A percentile compares a stretch with the other conserved stretches of the same genome.
phyloP scores from a whole-genome alignment of 2,113 vertebrate species.

The Ornithorhynchus anatinus region DNA sequence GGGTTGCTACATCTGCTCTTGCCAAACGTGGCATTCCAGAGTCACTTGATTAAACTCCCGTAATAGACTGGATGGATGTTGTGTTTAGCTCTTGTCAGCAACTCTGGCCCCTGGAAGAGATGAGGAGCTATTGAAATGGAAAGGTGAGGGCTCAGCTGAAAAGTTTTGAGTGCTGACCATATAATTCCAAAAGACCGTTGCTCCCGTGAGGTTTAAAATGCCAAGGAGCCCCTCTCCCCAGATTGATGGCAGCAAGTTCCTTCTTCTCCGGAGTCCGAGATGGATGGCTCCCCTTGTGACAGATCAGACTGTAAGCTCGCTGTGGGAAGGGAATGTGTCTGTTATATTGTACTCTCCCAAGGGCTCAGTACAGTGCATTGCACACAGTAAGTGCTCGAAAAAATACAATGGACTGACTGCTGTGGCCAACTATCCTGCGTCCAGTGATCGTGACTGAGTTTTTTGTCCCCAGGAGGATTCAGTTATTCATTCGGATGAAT shows the following conservation, averaged over 20 bases:
- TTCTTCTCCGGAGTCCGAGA: not conserved
- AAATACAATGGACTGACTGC: too few relatives aligned
- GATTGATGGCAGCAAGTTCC: not conserved
- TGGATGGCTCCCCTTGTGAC: too few relatives aligned
- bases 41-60: slow-evolving; percentile 68
- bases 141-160: slow-evolving; percentile 4
- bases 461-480: too few relatives aligned
- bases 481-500: too few relatives aligned
- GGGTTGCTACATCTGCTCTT: slow-evolving; percentile 64
- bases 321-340: too few relatives aligned
- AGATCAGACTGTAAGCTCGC: too few relatives aligned
- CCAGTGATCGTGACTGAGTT: too few relatives aligned
- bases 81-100: slow-evolving; percentile 56
- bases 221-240: not conserved
- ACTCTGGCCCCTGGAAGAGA: slow-evolving; percentile 51
- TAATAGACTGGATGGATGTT: slow-evolving; percentile 57
- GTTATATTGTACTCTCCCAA: too few relatives aligned
- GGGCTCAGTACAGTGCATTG: too few relatives aligned
- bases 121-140: not conserved
- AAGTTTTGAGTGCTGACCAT: not conserved
- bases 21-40: slow-evolving; percentile 49
- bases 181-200: not conserved
- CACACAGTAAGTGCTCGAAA: too few relatives aligned
- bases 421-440: too few relatives aligned
- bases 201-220: not conserved